These are phyloP conservation scores for Acanthochromis polyacanthus DNA, from an alignment of 2,113 vertebrate species.

Conservation along the genomic window DNA sequence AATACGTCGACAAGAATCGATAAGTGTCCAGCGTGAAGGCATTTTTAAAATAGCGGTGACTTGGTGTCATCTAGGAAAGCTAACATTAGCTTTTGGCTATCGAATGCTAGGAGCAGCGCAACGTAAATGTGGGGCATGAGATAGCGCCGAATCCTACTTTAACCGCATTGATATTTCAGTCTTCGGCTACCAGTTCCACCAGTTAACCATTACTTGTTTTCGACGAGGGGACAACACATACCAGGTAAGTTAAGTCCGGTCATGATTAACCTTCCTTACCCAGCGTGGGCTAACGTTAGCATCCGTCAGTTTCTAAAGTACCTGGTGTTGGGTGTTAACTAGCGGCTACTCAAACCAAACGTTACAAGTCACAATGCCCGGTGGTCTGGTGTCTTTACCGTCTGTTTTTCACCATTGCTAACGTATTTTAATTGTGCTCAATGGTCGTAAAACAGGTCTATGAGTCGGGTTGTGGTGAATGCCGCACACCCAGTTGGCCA, in stretches of 20 bases:
- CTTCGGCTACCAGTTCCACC: neutral
- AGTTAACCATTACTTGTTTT: neutral
- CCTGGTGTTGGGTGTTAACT: neutral
- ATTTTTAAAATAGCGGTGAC: conserved; percentile 4
- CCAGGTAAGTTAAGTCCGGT: conserved; percentile 60
- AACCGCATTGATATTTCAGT: neutral
- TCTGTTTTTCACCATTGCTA: neutral
- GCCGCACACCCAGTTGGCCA: neutral
- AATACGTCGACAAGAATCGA: conserved; percentile 7
- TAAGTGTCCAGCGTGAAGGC: conserved; percentile 3
- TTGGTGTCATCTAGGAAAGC: conserved; percentile 28
- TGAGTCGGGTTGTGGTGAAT: neutral
- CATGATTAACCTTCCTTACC: conserved; percentile 4
- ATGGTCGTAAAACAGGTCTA: neutral
- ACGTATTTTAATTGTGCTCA: neutral
- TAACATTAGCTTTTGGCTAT: conserved; percentile 64
- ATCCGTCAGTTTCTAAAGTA: conserved; percentile 10
- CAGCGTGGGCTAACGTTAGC: conserved; percentile 38
- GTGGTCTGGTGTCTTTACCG: fast-evolving
- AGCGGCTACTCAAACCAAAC: neutral
- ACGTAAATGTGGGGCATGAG: conserved; percentile 56
- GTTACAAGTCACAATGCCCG: neutral
- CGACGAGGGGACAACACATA: conserved; percentile 26
- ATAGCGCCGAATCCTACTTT: conserved; percentile 14
- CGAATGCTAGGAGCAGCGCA: conserved; percentile 20